Base-by-base conservation (phyloP, 2,888 invertebrate species). In the Stramonita haemastoma region DNA sequence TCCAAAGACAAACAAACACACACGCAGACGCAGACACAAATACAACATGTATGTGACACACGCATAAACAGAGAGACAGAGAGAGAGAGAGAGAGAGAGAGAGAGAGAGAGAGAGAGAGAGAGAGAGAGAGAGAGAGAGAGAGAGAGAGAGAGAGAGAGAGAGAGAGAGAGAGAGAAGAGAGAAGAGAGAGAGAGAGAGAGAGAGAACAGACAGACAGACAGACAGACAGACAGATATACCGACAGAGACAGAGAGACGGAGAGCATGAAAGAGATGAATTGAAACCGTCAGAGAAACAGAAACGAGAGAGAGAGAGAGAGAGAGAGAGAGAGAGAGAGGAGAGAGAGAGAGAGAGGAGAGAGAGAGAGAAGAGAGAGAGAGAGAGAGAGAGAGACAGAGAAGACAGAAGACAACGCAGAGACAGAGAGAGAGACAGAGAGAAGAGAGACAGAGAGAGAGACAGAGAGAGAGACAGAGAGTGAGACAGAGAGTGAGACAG, bases 91-190 rank as follows among this genome's bases (percentile, higher is more conserved):
- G n/a, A 73, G n/a, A 73, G 46, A 46, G 46, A 85, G 17, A 85
- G 46, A 85, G 46, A 85, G 46, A 36, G 11, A 85, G 22, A 46
- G 19, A 57, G 29, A 57, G n/a, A 85, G 19, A 46, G 56, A 85
- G 56, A 85, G 56, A 56, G 56, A 56, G 22, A 56, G 56, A 85
- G 46, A 85, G 56, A 84, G 22, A 85, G 56, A 85, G 85, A 85
- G 6, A 85, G 46, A 85, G n/a, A 85, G 85, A 56, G n/a, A 85
- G 46, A 85, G 22, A 85, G 56, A 85, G 46, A 85, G 46, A 85
- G 46, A 85, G 85, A 85, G n/a, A 85, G 46, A 85, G 85, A 85
- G 85, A 85, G 46, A 85, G 56, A 56, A n/a, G 46, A 46, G 46
- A 22, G 46, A 46, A 46, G 46, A 85, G 56, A 85, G 46, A 85